Conservation (phyloP, 2,888 invertebrate species). For the Lacanobia oleracea region DNA sequence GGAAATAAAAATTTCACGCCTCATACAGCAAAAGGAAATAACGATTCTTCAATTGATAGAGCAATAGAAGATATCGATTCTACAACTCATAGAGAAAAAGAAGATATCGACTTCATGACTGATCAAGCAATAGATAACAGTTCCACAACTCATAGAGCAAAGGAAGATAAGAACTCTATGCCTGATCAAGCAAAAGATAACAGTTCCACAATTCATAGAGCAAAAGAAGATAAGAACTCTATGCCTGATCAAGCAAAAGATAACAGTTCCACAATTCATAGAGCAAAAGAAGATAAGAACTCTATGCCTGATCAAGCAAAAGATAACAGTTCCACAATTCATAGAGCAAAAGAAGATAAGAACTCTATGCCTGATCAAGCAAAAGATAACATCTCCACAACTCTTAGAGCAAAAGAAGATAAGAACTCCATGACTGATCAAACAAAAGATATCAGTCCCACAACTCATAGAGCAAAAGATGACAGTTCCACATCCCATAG, state of each 20-base stretch:
- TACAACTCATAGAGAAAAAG: neutral
- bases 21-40: slow-evolving; percentile 7
- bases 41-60: neutral
- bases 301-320: neutral
- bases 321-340: neutral
- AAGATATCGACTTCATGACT: neutral
- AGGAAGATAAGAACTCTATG: neutral
- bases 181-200: slow-evolving; percentile 7
- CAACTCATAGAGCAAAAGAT: neutral
- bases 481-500: neutral
- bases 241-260: slow-evolving; percentile 1
- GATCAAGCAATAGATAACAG: slow-evolving; percentile 5
- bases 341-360: slow-evolving; percentile 13
- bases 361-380: neutral
- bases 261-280: neutral
- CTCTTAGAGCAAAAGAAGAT: neutral
- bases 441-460: neutral
- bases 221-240: neutral
- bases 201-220: neutral
- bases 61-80: slow-evolving; percentile 9
- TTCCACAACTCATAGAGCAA: neutral
- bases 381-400: neutral
- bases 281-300: slow-evolving; percentile 16
- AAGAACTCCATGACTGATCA: neutral
- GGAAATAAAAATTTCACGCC: neutral